These are phyloP conservation scores for Trissolcus japonicus DNA, from an alignment of 2,888 invertebrate species.

Conservation along the genomic window DNA sequence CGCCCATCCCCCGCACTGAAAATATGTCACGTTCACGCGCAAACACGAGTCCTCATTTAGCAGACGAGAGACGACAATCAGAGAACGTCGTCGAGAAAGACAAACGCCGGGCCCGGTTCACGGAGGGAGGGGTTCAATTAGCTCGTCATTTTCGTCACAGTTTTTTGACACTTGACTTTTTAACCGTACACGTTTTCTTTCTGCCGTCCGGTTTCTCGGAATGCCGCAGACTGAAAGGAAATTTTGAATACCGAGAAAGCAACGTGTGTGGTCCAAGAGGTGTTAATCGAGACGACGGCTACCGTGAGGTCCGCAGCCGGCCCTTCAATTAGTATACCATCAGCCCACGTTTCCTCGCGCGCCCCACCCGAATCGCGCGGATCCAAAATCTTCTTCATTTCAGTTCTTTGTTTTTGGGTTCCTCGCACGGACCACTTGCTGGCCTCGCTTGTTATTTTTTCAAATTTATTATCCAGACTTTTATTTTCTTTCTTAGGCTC, in stretches of 20 bases:
- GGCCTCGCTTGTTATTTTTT: background rate
- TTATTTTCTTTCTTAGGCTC: constrained; percentile 6
- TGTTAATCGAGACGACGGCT: constrained; percentile 71
- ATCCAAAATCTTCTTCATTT: constrained; percentile 36
- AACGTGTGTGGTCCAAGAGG: constrained; percentile 70
- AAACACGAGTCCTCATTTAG: background rate
- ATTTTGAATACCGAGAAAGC: constrained; percentile 51
- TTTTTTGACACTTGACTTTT: constrained; percentile 42
- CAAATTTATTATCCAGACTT: constrained; percentile 12
- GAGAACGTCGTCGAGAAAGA: background rate
- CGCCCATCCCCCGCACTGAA: constrained; percentile 27
- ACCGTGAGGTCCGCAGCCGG: constrained; percentile 70
- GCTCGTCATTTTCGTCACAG: constrained; percentile 48
- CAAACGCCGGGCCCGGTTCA: constrained; percentile 2
- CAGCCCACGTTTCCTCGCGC: constrained; percentile 54
- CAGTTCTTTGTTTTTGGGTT: constrained; percentile 29
- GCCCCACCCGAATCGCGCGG: constrained; percentile 26
- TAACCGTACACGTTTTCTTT: constrained; percentile 31
- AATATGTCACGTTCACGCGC: constrained; percentile 51
- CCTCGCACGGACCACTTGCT: background rate
- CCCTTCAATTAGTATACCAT: constrained; percentile 75
- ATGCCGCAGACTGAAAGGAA: constrained; percentile 47
- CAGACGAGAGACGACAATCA: background rate
- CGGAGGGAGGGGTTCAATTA: constrained; percentile 42
- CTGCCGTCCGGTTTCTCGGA: constrained; percentile 47